Conservation (phyloP, 92 coral and sea anemone genomes). For the Meandrina meandrites region DNA sequence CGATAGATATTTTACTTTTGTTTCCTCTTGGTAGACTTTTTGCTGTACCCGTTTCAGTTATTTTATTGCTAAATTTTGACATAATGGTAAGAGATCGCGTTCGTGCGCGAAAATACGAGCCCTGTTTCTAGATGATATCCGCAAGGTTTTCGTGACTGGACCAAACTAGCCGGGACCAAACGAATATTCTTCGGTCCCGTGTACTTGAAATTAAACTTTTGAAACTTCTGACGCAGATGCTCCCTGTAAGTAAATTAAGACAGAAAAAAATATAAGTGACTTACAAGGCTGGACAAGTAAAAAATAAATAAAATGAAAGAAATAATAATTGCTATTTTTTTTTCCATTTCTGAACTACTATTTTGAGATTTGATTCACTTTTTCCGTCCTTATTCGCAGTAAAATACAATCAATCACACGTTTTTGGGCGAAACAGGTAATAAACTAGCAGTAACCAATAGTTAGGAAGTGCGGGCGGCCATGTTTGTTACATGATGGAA, state of each 20-base stretch:
- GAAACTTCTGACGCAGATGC: slow-evolving; percentile 32
- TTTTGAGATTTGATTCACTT: not conserved
- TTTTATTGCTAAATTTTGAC: not conserved
- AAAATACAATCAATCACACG: no score
- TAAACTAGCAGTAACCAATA: no score
- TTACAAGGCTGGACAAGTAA: no score
- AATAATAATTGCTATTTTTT: no score
- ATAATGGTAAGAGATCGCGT: not conserved
- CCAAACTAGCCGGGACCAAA: not conserved
- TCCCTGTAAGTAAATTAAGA: slow-evolving; percentile 8
- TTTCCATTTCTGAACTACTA: not conserved
- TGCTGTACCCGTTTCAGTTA: not conserved
- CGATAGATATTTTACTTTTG: no score
- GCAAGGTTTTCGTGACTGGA: not conserved
- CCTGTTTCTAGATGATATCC: not conserved
- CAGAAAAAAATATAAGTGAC: not conserved
- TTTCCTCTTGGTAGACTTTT: not conserved
- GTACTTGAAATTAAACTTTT: slow-evolving; percentile 18
- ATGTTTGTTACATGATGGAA: no score
- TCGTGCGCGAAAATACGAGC: not conserved
- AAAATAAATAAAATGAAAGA: no score
- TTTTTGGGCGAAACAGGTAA: no score
- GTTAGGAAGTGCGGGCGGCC: no score
- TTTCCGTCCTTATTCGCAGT: no score
- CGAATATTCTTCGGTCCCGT: not conserved